Conservation (phyloP, 2,797 vertebrate genomes). For the Uromys caudimaculatus region DNA sequence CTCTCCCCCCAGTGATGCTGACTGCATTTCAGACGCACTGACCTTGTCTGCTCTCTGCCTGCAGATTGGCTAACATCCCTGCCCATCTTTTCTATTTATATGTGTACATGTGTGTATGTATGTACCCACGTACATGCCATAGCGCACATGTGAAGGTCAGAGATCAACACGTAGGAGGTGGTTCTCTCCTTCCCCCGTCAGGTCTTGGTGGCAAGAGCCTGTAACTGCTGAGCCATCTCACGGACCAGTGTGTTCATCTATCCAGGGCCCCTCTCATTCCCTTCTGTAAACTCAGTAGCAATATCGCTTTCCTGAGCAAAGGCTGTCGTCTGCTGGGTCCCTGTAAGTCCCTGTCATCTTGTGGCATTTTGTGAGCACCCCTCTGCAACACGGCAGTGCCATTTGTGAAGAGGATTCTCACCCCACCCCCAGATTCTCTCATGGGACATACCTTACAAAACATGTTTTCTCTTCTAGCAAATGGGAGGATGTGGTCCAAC, state of each 20-base stretch:
- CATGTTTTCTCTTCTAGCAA: slow-evolving; percentile 29
- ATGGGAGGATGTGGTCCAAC: neutral
- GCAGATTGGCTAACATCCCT: no score
- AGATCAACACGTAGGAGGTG: neutral
- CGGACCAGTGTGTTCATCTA: neutral
- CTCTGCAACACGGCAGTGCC: neutral
- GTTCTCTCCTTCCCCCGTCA: neutral
- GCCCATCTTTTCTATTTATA: no score
- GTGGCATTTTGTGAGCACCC: neutral
- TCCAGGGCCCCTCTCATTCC: neutral
- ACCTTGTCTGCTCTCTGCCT: neutral
- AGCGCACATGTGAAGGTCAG: neutral
- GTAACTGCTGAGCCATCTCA: neutral
- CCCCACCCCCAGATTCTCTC: rapidly evolving
- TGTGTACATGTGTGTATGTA: neutral
- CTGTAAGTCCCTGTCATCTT: neutral
- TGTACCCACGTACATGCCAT: neutral
- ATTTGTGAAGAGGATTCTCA: neutral
- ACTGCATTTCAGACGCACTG: neutral
- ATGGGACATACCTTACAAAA: neutral
- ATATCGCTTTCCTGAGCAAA: neutral
- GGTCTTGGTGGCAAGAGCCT: no score
- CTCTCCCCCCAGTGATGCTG: rapidly evolving
- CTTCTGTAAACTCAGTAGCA: neutral
- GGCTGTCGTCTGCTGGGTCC: neutral